phyloP scores from a whole-genome alignment of 2,888 invertebrate genomes.

The Phaonia tiefii region DNA sequence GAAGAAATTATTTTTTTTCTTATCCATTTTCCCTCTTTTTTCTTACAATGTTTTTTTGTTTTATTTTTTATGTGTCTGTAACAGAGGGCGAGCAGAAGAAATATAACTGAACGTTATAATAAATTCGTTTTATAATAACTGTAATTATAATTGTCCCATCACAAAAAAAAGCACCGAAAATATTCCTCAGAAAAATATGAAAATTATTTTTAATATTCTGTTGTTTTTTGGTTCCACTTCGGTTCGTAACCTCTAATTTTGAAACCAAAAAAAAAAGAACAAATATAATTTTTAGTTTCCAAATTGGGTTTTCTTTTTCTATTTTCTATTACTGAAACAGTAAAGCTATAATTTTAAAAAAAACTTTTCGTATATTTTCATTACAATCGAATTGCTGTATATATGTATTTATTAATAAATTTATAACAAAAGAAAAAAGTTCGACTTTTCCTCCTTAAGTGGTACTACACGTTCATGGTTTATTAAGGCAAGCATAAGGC shows the following conservation, averaged over 20 bases:
- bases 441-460: neutral
- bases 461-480: no score
- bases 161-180: neutral
- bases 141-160: slow-evolving; percentile 15
- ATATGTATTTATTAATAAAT: slow-evolving; percentile 23
- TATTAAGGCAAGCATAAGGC: no score
- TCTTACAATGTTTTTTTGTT: neutral
- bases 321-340: neutral
- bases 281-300: neutral
- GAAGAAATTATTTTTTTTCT: neutral
- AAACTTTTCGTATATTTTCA: slow-evolving; percentile 1
- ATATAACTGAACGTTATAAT: neutral
- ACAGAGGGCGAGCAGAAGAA: neutral
- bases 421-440: neutral
- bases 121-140: slow-evolving; percentile 20
- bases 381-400: neutral
- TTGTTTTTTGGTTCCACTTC: neutral
- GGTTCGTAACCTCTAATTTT: slow-evolving; percentile 14
- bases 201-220: slow-evolving; percentile 6
- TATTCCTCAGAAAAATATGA: neutral
- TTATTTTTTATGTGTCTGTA: neutral
- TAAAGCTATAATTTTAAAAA: slow-evolving; percentile 9
- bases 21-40: no score
- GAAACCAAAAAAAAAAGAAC: neutral
- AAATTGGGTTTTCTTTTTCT: neutral